Conservation (phyloP, 2,888 invertebrate genomes). For the Trissoscelio sp. region DNA sequence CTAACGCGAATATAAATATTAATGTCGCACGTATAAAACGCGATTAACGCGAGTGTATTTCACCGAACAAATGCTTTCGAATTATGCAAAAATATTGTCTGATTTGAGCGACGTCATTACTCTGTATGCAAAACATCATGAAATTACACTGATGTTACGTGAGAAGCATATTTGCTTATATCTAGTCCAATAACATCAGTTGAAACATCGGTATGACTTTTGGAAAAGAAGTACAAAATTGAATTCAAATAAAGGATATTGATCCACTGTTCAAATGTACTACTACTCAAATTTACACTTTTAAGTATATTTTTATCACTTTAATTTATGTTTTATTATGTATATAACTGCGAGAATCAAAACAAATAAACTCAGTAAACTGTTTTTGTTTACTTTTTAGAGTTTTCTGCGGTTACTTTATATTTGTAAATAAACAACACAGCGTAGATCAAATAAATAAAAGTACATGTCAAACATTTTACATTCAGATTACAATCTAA, state of each 20-base stretch:
- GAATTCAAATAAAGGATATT: constrained; percentile 52
- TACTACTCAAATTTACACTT: no score
- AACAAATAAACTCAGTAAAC: no score
- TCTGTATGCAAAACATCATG: constrained; percentile 52
- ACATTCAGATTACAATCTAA: no score
- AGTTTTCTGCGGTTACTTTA: no score
- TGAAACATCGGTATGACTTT: constrained; percentile 33
- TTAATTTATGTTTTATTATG: no score
- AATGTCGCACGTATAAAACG: constrained; percentile 19
- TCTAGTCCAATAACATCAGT: constrained; percentile 41
- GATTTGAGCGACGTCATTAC: constrained; percentile 53
- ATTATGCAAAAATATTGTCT: constrained; percentile 56
- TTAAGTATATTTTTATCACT: no score
- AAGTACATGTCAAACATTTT: no score
- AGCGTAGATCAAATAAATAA: no score
- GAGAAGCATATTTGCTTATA: constrained; percentile 53
- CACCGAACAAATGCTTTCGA: constrained; percentile 25
- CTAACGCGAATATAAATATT: constrained; percentile 21
- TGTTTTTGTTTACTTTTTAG: no score
- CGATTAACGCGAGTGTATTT: constrained; percentile 28
- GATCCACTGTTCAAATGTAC: no score
- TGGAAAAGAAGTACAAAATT: constrained; percentile 39
- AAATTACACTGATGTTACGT: constrained; percentile 55
- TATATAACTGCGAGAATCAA: no score
- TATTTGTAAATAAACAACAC: no score